Evolutionary conservation across 2,888 invertebrate species (phyloP).

Genomic region (Pseudeuparius sepicola): DNA sequence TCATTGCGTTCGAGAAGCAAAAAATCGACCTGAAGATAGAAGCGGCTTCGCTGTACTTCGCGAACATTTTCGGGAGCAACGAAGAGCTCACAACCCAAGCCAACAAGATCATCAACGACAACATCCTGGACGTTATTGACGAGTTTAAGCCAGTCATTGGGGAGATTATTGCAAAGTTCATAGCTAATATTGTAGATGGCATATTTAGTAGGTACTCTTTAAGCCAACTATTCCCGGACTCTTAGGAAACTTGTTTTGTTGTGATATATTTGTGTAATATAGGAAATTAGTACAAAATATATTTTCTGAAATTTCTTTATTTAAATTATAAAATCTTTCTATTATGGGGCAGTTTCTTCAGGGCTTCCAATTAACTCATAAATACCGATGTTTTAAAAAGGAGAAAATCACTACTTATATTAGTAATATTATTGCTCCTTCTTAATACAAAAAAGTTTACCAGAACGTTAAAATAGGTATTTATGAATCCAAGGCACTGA

Average conservation of each 20-base stretch:
- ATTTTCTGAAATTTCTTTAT: too few relatives aligned
- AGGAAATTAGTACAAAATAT: not conserved
- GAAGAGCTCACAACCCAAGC: conserved; percentile 51
- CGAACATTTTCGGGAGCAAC: conserved; percentile 54
- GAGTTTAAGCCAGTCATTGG: conserved; percentile 58
- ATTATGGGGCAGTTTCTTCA: too few relatives aligned
- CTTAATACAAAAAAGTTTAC: too few relatives aligned
- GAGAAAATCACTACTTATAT: too few relatives aligned
- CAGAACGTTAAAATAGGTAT: too few relatives aligned
- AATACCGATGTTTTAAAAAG: too few relatives aligned
- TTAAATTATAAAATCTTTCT: too few relatives aligned
- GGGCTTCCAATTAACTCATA: too few relatives aligned
- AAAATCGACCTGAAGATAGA: conserved; percentile 53
- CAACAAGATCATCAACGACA: conserved; percentile 62
- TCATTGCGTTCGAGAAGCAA: conserved; percentile 50
- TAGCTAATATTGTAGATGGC: conserved; percentile 43
- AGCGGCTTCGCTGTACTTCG: conserved; percentile 48
- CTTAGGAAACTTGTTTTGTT: too few relatives aligned
- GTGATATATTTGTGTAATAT: not conserved
- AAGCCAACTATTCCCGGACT: conserved; percentile 38
- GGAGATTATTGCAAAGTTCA: conserved; percentile 42
- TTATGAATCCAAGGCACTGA: too few relatives aligned
- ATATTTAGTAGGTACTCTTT: conserved; percentile 44
- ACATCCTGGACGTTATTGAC: conserved; percentile 54
- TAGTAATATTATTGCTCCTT: too few relatives aligned